Conservation (phyloP, 2,888 invertebrate genomes). For the Isotomurus palustris region DNA sequence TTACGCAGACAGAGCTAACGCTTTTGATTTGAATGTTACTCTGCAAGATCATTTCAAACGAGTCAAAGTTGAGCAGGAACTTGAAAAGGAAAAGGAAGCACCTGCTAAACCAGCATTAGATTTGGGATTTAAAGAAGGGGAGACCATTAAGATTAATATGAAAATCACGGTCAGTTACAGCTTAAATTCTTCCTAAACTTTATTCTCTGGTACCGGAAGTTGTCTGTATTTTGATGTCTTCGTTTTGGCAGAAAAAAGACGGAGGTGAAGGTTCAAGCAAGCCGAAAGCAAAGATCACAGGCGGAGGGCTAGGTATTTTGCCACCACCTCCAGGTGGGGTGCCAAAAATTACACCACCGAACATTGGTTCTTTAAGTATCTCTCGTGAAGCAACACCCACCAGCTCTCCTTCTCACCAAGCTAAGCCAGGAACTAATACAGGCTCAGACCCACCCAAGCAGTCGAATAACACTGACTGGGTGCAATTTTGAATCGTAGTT, state of each 20-base stretch:
- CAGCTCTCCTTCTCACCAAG: constrained; percentile 46
- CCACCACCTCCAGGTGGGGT: constrained; percentile 81
- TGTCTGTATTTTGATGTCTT: neutral
- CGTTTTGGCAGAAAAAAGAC: constrained; percentile 70
- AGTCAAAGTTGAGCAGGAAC: constrained; percentile 75
- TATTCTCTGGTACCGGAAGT: neutral
- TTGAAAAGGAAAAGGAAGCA: constrained; percentile 63
- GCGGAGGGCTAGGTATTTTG: constrained; percentile 56
- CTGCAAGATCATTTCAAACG: constrained; percentile 97
- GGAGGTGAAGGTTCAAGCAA: constrained; percentile 69
- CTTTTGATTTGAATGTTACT: constrained; percentile 97
- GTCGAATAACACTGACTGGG: constrained; percentile 46
- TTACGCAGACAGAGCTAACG: constrained; percentile 95
- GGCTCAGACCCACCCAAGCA: constrained; percentile 28
- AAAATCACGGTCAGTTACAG: constrained; percentile 72
- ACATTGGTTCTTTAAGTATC: constrained; percentile 59
- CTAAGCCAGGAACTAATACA: constrained; percentile 26
- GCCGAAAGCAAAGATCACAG: constrained; percentile 58
- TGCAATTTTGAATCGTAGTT: constrained; percentile 46
- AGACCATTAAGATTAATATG: constrained; percentile 99
- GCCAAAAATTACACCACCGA: constrained; percentile 62
- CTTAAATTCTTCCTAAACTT: neutral
- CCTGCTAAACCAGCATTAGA: constrained; percentile 69
- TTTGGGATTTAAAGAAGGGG: constrained; percentile 96
- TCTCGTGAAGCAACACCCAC: constrained; percentile 58